Evolutionary conservation across 2,113 vertebrate species (phyloP).

Genomic region (Toxostoma redivivum): DNA sequence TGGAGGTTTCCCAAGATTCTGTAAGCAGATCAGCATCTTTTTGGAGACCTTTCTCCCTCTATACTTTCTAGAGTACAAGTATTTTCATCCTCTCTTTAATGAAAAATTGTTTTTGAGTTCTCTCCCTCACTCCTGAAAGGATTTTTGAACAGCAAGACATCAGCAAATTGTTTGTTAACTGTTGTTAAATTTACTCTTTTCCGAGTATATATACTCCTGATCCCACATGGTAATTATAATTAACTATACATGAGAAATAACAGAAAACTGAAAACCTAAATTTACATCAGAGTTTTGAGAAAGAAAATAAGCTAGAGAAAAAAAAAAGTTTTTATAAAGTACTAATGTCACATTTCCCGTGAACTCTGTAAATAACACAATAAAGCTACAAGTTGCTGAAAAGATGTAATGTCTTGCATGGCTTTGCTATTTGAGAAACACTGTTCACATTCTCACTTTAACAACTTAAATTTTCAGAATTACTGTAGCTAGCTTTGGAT

Average conservation of each 20-base stretch:
- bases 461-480: not conserved
- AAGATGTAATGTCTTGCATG: not conserved
- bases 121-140: not conserved
- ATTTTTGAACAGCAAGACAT: not conserved
- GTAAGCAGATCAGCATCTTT: not conserved
- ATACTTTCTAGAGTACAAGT: not conserved
- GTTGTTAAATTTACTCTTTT: not conserved
- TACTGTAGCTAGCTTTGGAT: not conserved
- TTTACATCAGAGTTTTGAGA: not conserved
- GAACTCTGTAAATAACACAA: not conserved
- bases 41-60: not conserved
- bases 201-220: not conserved
- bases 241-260: not conserved
- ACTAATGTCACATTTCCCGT: not conserved
- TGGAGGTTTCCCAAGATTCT: not conserved
- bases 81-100: not conserved
- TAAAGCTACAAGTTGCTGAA: not conserved
- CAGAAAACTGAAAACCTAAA: not conserved
- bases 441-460: not conserved
- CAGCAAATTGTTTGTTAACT: not conserved
- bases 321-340: not conserved
- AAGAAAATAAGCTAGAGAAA: not conserved
- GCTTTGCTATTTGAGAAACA: not conserved
- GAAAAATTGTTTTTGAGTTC: not conserved
- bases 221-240: not conserved